These are phyloP conservation scores for Lanistes nyassanus DNA, from an alignment of 1,140 invertebrate genomes.

Conservation along the genomic window DNA sequence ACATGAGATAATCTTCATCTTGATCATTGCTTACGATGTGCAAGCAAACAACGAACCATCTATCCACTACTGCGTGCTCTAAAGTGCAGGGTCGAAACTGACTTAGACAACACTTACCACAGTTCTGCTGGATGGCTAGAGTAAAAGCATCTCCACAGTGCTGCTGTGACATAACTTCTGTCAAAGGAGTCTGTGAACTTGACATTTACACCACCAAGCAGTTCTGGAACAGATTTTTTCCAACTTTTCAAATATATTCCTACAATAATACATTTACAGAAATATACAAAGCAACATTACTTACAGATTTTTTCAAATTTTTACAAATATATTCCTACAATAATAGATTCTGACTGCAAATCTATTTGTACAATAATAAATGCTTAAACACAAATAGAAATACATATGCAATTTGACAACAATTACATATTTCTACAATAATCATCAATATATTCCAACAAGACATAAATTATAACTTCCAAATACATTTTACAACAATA, in stretches of 20 bases:
- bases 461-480: too few relatives aligned
- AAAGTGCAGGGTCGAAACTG: not conserved
- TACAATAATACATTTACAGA: not conserved
- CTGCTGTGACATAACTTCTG: constrained; percentile 59
- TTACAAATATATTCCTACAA: too few relatives aligned
- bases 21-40: not conserved
- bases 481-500: too few relatives aligned
- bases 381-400: too few relatives aligned
- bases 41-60: not conserved
- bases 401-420: too few relatives aligned
- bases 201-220: constrained; percentile 34
- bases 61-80: not conserved
- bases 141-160: constrained; percentile 56
- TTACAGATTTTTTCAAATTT: too few relatives aligned
- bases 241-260: not conserved
- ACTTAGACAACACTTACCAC: constrained; percentile 7
- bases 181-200: constrained; percentile 60
- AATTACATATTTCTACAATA: too few relatives aligned
- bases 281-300: not conserved
- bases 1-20: too few relatives aligned
- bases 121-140: constrained; percentile 8
- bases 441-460: too few relatives aligned
- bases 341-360: too few relatives aligned
- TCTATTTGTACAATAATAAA: too few relatives aligned
- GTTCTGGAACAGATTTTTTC: constrained; percentile 34